These are phyloP conservation scores for Trachurus trachurus DNA, from an alignment of 2,797 vertebrate genomes.

Conservation along the genomic window DNA sequence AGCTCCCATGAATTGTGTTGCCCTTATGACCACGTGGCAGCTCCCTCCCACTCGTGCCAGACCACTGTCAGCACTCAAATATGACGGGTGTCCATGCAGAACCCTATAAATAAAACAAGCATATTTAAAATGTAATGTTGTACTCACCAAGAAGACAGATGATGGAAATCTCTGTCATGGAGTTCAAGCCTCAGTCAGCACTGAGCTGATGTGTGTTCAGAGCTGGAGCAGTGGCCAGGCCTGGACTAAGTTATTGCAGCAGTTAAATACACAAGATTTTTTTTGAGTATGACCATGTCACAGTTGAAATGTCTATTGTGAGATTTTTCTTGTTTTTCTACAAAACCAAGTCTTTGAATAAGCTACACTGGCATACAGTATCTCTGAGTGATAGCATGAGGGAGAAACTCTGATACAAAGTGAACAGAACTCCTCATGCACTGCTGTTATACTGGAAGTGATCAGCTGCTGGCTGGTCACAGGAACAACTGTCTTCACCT, in stretches of 20 bases:
- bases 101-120: too few relatives aligned
- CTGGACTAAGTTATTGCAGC: neutral
- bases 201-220: neutral
- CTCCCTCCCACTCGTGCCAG: too few relatives aligned
- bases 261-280: neutral
- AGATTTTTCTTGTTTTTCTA: too few relatives aligned
- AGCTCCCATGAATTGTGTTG: too few relatives aligned
- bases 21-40: too few relatives aligned
- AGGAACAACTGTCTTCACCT: too few relatives aligned
- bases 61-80: too few relatives aligned
- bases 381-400: neutral
- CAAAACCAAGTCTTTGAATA: neutral
- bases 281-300: neutral
- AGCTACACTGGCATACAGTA: neutral
- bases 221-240: neutral
- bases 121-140: neutral
- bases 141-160: neutral
- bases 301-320: neutral
- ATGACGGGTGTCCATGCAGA: too few relatives aligned
- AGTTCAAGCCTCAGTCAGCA: neutral
- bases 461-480: too few relatives aligned
- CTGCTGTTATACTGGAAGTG: too few relatives aligned
- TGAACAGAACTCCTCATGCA: too few relatives aligned
- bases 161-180: neutral
- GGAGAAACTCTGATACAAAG: neutral